A percentile compares a stretch with the other conserved stretches of the same genome.
Conservation (phyloP, 2,113 vertebrate species). For the Labeo catla region DNA sequence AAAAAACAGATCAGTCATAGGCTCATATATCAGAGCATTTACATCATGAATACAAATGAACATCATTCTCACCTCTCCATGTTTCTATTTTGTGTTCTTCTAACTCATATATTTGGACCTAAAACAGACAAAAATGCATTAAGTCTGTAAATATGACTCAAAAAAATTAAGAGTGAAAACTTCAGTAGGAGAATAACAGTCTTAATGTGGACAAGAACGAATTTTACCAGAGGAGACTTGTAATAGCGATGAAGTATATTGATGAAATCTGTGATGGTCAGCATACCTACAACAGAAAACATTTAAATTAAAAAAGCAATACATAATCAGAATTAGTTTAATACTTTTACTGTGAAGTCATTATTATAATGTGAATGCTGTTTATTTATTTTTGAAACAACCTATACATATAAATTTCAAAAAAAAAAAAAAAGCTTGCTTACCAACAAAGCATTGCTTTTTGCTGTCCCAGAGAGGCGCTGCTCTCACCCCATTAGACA, state of each 20-base stretch:
- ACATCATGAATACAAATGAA: background rate
- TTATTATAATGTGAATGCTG: no score
- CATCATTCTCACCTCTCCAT: conserved; percentile 86
- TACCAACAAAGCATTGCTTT: conserved; percentile 96
- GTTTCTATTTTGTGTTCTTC: conserved; percentile 99
- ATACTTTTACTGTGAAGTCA: no score
- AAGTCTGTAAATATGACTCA: background rate
- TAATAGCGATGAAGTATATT: conserved; percentile 98
- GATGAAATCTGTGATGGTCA: conserved; percentile 99
- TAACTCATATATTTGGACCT: conserved; percentile 98
- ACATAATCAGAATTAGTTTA: background rate
- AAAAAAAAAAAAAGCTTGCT: conserved; percentile 50
- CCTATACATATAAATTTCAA: background rate
- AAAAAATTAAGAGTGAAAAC: background rate
- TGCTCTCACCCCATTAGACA: conserved; percentile 94
- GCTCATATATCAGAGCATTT: no score
- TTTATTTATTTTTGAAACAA: no score
- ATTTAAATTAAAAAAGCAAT: background rate
- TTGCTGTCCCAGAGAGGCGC: conserved; percentile 98
- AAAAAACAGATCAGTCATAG: background rate
- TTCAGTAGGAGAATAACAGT: background rate
- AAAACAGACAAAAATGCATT: conserved; percentile 26
- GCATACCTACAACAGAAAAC: conserved; percentile 81
- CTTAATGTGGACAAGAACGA: background rate
- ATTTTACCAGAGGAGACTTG: conserved; percentile 93